phyloP scores from a whole-genome alignment of 1,140 invertebrate species.

The Eubasilissa regina region DNA sequence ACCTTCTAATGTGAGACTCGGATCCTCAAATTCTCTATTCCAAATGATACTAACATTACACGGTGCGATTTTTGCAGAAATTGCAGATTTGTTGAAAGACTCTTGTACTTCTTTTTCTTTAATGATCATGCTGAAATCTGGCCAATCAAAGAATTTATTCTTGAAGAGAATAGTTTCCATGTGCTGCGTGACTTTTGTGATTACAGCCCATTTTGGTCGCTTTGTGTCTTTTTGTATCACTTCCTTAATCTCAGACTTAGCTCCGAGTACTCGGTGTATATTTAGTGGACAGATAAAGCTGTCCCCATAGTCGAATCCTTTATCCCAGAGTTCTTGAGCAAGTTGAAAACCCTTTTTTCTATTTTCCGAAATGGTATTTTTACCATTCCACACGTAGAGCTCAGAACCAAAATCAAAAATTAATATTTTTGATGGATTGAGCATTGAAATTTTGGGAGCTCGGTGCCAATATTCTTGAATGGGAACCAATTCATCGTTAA shows the following conservation, averaged over 20 bases:
- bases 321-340: slow-evolving; percentile 86
- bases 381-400: slow-evolving; percentile 96
- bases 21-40: slow-evolving; percentile 77
- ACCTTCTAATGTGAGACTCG: slow-evolving; percentile 88
- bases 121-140: slow-evolving; percentile 84
- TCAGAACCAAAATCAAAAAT: slow-evolving; percentile 97
- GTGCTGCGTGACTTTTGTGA: slow-evolving; percentile 93
- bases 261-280: slow-evolving; percentile 75
- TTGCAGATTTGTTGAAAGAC: slow-evolving; percentile 67
- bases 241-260: slow-evolving; percentile 66
- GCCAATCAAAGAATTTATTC: slow-evolving; percentile 97
- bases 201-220: slow-evolving; percentile 86
- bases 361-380: slow-evolving; percentile 81
- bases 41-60: slow-evolving; percentile 83
- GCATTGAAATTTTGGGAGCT: slow-evolving; percentile 88
- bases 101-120: slow-evolving; percentile 76
- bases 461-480: slow-evolving; percentile 88
- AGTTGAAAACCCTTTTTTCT: slow-evolving; percentile 82
- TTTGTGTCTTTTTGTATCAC: slow-evolving; percentile 66
- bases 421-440: slow-evolving; percentile 84
- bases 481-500: slow-evolving; percentile 83
- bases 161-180: slow-evolving; percentile 96
- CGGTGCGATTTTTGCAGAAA: slow-evolving; percentile 80
- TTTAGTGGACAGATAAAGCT: slow-evolving; percentile 86
- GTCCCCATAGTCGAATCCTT: slow-evolving; percentile 87